These are phyloP conservation scores for Leucosticte australis DNA, from an alignment of 2,113 vertebrate genomes.

Conservation along the genomic window DNA sequence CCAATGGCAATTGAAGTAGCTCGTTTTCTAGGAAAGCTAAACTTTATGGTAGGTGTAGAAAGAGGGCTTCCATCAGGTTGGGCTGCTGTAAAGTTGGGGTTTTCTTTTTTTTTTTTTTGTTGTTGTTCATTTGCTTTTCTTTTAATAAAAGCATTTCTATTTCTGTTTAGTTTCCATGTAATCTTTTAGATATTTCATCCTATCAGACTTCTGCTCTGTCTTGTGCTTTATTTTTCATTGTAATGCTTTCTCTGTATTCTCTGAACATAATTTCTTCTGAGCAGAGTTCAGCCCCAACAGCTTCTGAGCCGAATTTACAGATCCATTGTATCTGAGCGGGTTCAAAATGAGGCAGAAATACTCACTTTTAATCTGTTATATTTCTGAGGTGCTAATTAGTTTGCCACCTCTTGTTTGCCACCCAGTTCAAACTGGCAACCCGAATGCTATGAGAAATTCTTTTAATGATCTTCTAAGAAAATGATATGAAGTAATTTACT, in stretches of 20 bases:
- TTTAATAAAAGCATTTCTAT: not conserved
- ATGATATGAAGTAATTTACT: not conserved
- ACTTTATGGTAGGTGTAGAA: not conserved
- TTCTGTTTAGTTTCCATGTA: not conserved
- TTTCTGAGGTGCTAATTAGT: slow-evolving; percentile 53
- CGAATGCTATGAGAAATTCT: not conserved
- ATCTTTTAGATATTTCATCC: not conserved
- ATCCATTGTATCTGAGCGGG: not conserved
- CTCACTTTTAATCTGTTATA: slow-evolving; percentile 19
- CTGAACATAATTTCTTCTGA: not conserved
- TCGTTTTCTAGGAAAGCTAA: not conserved
- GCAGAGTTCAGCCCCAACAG: not conserved
- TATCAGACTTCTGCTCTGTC: not conserved
- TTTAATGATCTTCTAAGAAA: slow-evolving; percentile 20
- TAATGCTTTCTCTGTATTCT: not conserved
- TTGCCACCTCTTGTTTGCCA: slow-evolving; percentile 31
- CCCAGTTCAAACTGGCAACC: slow-evolving; percentile 34
- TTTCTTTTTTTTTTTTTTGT: not conserved
- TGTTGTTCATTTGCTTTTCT: not conserved
- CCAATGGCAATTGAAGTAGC: not conserved
- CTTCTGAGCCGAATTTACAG: slow-evolving; percentile 22
- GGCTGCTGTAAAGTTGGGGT: not conserved
- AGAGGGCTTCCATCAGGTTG: not conserved
- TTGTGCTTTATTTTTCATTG: not conserved
- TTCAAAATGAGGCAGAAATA: slow-evolving; percentile 38